These are phyloP conservation scores for Meda fulgida DNA, from an alignment of 2,797 vertebrate genomes.

Conservation along the genomic window DNA sequence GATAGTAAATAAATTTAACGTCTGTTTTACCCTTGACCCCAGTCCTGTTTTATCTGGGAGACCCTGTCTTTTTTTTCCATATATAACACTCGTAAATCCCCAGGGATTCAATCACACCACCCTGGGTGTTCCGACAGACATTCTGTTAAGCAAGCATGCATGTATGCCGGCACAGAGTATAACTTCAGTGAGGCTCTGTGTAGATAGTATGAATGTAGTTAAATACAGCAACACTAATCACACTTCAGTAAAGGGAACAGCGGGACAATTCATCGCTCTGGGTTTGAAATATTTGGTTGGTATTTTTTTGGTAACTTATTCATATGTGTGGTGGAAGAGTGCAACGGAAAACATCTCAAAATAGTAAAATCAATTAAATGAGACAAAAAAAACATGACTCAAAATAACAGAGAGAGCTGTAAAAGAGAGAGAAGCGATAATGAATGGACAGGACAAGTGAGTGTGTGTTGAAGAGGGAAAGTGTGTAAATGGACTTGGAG, in stretches of 20 bases:
- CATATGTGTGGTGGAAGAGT: not conserved
- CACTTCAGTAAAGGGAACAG: not conserved
- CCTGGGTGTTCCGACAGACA: conserved; percentile 62
- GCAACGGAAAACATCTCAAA: not conserved
- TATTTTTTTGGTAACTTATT: conserved; percentile 15
- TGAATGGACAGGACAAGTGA: not conserved
- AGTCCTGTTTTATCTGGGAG: conserved; percentile 75
- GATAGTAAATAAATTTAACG: conserved; percentile 77
- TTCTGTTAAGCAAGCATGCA: conserved; percentile 28
- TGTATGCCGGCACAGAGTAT: not conserved
- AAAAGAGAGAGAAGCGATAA: conserved; percentile 7
- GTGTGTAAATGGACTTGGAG: conserved; percentile 6
- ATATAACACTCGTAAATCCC: conserved; percentile 74
- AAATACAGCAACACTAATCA: conserved; percentile 20
- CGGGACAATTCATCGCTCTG: not conserved
- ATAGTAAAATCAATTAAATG: not conserved
- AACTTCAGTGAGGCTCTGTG: not conserved
- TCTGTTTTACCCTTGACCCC: conserved; percentile 80
- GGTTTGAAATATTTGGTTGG: conserved; percentile 3
- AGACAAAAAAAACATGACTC: not conserved
- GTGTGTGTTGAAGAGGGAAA: conserved; percentile 30
- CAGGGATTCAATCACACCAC: conserved; percentile 38
- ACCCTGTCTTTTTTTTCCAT: conserved; percentile 71
- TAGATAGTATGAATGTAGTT: conserved; percentile 3
- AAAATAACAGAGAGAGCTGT: not conserved